These are phyloP conservation scores for Platyura marginata DNA, from an alignment of 1,140 invertebrate genomes.

Conservation along the genomic window DNA sequence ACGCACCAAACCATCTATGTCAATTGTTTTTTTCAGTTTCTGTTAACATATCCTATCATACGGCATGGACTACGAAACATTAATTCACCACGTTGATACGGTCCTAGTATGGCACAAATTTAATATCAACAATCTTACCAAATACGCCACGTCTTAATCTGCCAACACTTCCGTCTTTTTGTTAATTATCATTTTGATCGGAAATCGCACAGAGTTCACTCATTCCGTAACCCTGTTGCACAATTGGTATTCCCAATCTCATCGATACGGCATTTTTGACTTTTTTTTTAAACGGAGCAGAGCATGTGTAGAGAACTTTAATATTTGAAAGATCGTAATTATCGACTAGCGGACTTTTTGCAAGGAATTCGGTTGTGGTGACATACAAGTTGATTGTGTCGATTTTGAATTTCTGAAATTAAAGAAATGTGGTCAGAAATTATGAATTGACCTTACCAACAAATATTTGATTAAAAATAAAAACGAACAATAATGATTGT, in stretches of 20 bases:
- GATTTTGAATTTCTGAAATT: constrained; percentile 29
- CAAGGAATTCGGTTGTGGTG: constrained; percentile 40
- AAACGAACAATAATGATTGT: too few species aligned
- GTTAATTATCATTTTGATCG: constrained; percentile 24
- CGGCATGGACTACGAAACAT: constrained; percentile 44
- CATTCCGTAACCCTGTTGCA: constrained; percentile 48
- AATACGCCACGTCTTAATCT: constrained; percentile 36
- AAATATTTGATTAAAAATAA: too few species aligned
- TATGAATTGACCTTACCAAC: too few species aligned
- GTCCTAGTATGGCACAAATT: constrained; percentile 38
- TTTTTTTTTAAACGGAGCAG: constrained; percentile 26
- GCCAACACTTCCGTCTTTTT: constrained; percentile 37
- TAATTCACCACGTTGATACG: constrained; percentile 42
- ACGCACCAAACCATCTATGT: constrained; percentile 52
- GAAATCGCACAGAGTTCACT: constrained; percentile 38
- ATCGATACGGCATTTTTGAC: constrained; percentile 21
- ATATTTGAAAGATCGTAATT: constrained; percentile 39
- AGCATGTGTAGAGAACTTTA: constrained; percentile 34
- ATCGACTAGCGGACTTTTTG: constrained; percentile 38
- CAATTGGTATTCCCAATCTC: constrained; percentile 23
- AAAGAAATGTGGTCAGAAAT: too few species aligned
- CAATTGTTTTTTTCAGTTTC: constrained; percentile 42
- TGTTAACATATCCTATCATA: constrained; percentile 46
- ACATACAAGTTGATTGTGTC: constrained; percentile 40
- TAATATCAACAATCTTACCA: constrained; percentile 39